These are phyloP conservation scores for Chironex yamaguchii DNA, from an alignment of 30 jellyfish, hydroid and myxozoan species.

Conservation along the genomic window DNA sequence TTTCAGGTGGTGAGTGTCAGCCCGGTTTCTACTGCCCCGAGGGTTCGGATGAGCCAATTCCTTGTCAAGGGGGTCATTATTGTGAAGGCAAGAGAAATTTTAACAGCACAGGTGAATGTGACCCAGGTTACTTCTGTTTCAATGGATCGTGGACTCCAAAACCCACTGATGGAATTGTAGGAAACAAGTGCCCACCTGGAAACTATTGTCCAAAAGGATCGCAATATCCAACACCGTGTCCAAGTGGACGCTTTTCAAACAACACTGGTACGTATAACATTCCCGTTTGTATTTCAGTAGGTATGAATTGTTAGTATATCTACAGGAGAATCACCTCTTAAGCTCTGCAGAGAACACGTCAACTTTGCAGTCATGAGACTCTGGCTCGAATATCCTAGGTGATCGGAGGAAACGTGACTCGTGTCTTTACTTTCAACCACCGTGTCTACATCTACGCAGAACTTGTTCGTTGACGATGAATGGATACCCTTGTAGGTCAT, in stretches of 20 bases:
- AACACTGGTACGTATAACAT: conserved; percentile 80
- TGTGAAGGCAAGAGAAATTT: conserved; percentile 80
- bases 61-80: conserved; percentile 90
- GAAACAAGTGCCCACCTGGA: conserved; percentile 92
- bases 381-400: no score
- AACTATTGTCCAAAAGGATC: conserved; percentile 78
- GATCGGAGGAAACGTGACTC: no score
- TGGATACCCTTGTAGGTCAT: no score
- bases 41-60: conserved; percentile 83
- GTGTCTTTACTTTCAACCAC: no score
- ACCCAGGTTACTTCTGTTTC: conserved; percentile 86
- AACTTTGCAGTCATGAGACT: no score
- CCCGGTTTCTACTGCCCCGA: conserved; percentile 94
- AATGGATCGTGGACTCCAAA: conserved; percentile 81
- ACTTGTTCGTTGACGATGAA: no score
- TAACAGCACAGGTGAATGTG: conserved; percentile 86
- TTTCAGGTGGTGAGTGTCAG: conserved; percentile 95
- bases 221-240: conserved; percentile 79
- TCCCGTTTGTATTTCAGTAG: no score
- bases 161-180: conserved; percentile 82
- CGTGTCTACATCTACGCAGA: no score
- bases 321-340: no score
- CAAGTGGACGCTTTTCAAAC: conserved; percentile 88
- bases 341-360: no score
- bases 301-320: no score